phyloP scores from a whole-genome alignment of 2,113 vertebrate genomes.

The Solenodon paradoxus region DNA sequence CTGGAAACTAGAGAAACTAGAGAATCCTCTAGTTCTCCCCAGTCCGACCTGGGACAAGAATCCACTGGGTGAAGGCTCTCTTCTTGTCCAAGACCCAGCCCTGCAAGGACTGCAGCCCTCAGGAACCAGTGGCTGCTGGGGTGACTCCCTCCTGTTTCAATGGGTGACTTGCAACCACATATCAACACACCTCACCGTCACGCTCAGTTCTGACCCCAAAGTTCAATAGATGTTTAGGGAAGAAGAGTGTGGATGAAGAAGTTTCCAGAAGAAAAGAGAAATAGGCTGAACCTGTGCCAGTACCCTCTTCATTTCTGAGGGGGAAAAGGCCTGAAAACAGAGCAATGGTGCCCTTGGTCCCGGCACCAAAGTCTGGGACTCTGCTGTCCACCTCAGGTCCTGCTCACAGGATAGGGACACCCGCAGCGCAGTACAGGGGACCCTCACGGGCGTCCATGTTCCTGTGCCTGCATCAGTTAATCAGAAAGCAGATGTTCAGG shows the following conservation, averaged over 20 bases:
- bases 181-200: neutral
- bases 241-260: neutral
- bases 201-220: neutral
- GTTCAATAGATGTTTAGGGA: neutral
- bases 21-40: neutral
- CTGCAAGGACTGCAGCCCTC: neutral
- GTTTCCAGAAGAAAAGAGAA: neutral
- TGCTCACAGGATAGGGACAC: neutral
- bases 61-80: neutral
- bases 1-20: neutral
- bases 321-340: neutral
- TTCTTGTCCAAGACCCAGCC: neutral
- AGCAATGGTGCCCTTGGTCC: neutral
- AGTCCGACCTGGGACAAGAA: neutral
- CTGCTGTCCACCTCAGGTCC: neutral
- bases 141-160: neutral
- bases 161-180: neutral
- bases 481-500: neutral
- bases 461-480: neutral
- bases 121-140: rapidly evolving
- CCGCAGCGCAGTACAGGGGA: rapidly evolving
- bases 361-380: neutral
- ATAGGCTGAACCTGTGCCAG: neutral
- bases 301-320: neutral
- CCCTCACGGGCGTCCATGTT: rapidly evolving